phyloP scores from a whole-genome alignment of 2,888 invertebrate genomes.

The Villa cingulata region DNA sequence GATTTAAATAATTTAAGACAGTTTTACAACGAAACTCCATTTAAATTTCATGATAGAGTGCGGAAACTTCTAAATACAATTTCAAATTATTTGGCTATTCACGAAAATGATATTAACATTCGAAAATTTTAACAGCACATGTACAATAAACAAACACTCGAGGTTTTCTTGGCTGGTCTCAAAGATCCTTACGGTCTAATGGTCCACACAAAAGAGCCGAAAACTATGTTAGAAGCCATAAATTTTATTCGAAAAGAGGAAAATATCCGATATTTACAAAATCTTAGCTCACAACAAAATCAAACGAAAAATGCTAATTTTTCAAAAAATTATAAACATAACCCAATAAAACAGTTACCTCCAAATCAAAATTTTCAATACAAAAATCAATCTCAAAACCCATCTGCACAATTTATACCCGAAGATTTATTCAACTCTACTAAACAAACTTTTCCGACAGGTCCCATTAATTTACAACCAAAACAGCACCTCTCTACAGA shows the following conservation, averaged over 20 bases:
- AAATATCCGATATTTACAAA: slow-evolving; percentile 3
- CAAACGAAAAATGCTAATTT: neutral
- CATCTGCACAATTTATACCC: no score
- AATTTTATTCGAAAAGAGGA: slow-evolving; percentile 5
- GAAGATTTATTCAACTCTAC: no score
- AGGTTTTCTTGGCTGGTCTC: slow-evolving; percentile 4
- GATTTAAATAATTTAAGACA: slow-evolving; percentile 1
- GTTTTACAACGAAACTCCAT: slow-evolving; percentile 9
- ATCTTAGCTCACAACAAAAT: neutral
- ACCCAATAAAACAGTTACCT: slow-evolving; percentile 1
- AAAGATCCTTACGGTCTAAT: slow-evolving; percentile 3
- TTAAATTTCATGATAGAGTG: slow-evolving; percentile 2
- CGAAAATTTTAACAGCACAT: slow-evolving; percentile 8
- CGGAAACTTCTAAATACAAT: slow-evolving; percentile 5
- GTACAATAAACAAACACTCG: no score
- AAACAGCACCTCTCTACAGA: no score
- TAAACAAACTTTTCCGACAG: no score
- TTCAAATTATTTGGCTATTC: slow-evolving; percentile 5
- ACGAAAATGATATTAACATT: neutral
- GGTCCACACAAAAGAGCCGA: slow-evolving; percentile 3
- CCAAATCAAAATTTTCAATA: neutral
- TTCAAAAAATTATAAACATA: slow-evolving; percentile 4
- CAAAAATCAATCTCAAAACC: no score
- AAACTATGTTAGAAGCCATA: neutral
- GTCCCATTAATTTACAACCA: no score